Evolutionary conservation across 2,888 invertebrate genomes (phyloP).

Genomic region (Cenopis cana): DNA sequence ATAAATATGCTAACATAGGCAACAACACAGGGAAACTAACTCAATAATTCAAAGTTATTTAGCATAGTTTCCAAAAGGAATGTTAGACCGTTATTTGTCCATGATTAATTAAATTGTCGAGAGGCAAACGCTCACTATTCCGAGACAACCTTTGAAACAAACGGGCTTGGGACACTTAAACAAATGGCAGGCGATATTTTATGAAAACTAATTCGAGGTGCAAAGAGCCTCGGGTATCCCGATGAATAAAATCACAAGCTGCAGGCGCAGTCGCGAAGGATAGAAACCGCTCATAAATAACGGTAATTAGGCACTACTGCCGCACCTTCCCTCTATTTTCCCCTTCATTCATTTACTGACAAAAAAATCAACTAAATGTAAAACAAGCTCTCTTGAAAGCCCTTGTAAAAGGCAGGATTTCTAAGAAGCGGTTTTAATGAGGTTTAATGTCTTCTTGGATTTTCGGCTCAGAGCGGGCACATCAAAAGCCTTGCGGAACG

Average conservation of each 20-base stretch:
- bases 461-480: conserved; percentile 50
- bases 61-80: conserved; percentile 11
- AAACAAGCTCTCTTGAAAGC: conserved; percentile 55
- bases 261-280: conserved; percentile 72
- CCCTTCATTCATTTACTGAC: conserved; percentile 62
- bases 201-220: conserved; percentile 81
- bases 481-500: conserved; percentile 52
- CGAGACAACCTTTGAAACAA: conserved; percentile 63
- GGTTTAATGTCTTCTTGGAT: conserved; percentile 56
- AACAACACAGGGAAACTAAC: neutral
- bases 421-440: conserved; percentile 59
- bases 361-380: conserved; percentile 56
- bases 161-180: conserved; percentile 63
- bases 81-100: conserved; percentile 24
- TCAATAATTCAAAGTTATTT: conserved; percentile 9
- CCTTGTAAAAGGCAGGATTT: conserved; percentile 49
- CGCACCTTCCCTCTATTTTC: conserved; percentile 55
- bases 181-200: conserved; percentile 77
- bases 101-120: conserved; percentile 27
- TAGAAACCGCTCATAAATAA: conserved; percentile 81
- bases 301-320: conserved; percentile 76
- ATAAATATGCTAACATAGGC: neutral
- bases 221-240: conserved; percentile 73
- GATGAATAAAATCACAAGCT: conserved; percentile 82
- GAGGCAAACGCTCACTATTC: conserved; percentile 46